A percentile compares a stretch with the other conserved stretches of the same genome.
Evolutionary conservation across 2,888 invertebrate species (phyloP).

Genomic region (Philonicus albiceps): DNA sequence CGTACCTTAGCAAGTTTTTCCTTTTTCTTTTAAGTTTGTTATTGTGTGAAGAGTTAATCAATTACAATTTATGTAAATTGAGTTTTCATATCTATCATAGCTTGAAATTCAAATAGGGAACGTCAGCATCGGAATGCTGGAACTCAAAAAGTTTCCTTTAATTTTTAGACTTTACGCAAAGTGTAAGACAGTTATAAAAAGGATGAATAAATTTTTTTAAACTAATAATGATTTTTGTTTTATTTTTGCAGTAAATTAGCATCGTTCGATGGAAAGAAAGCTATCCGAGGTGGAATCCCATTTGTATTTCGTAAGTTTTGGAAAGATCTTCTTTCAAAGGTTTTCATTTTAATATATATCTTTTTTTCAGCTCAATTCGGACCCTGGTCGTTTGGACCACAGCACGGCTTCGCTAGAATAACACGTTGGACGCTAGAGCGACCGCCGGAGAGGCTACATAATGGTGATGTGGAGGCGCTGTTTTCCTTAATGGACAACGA

Average conservation of each 20-base stretch:
- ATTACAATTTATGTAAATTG: not conserved
- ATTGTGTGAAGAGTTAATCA: not conserved
- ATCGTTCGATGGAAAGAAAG: conserved; percentile 94
- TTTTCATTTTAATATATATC: not conserved
- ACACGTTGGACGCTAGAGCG: conserved; percentile 91
- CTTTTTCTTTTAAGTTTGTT: not conserved
- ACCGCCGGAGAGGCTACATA: conserved; percentile 85
- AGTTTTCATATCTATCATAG: not conserved
- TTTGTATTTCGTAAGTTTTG: conserved; percentile 93
- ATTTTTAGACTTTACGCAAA: no score
- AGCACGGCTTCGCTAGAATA: conserved; percentile 95
- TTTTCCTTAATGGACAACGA: conserved; percentile 93
- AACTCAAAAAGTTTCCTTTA: not conserved
- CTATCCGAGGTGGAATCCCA: conserved; percentile 95
- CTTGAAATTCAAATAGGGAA: not conserved
- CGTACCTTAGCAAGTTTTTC: not conserved
- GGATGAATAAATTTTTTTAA: not conserved
- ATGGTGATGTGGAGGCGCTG: conserved; percentile 90
- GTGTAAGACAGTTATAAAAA: no score
- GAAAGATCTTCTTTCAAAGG: not conserved
- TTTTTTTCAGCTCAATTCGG: conserved; percentile 86
- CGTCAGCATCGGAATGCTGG: not conserved
- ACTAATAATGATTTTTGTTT: not conserved
- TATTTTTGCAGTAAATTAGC: conserved; percentile 83
- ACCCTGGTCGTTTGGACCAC: conserved; percentile 92